Evolutionary conservation across 1,140 invertebrate genomes (phyloP).

Genomic region (Aporrectodea caliginosa): DNA sequence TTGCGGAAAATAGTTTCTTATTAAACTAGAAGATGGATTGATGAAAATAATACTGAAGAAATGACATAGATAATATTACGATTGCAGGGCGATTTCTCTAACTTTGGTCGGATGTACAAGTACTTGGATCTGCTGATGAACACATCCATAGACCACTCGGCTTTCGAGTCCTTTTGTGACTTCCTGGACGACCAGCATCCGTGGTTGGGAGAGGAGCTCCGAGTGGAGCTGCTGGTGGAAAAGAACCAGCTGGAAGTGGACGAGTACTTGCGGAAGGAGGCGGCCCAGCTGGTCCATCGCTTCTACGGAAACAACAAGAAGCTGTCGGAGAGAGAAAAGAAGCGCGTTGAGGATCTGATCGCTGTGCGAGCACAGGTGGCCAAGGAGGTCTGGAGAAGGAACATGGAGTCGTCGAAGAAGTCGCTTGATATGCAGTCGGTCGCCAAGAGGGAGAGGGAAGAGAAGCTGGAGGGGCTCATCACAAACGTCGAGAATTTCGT

Average conservation of each 20-base stretch:
- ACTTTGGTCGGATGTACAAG: conserved; percentile 11
- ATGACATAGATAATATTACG: neutral
- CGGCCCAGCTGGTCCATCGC: conserved; percentile 13
- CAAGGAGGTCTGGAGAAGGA: conserved; percentile 16
- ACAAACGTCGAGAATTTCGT: conserved; percentile 1
- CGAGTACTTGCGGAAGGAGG: conserved; percentile 20
- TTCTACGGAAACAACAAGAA: conserved; percentile 10
- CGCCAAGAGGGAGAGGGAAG: neutral
- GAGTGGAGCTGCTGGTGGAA: conserved; percentile 18
- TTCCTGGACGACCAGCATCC: conserved; percentile 23
- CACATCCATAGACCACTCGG: conserved; percentile 6
- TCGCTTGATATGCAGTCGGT: neutral
- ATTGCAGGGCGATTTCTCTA: conserved; percentile 12
- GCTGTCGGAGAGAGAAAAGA: conserved; percentile 15
- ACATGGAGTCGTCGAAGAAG: neutral
- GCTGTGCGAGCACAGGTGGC: conserved; percentile 6
- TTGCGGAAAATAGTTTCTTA: too few species aligned
- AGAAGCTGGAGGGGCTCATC: neutral
- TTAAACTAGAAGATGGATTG: too few species aligned
- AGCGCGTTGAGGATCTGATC: conserved; percentile 13
- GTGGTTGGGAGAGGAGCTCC: conserved; percentile 12
- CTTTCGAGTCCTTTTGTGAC: conserved; percentile 1
- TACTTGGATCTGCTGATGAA: conserved; percentile 20
- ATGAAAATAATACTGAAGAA: too few species aligned
- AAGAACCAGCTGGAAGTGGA: conserved; percentile 15